Evolutionary conservation across 2,113 vertebrate species (phyloP).

Genomic region (Paedocypris sp.): DNA sequence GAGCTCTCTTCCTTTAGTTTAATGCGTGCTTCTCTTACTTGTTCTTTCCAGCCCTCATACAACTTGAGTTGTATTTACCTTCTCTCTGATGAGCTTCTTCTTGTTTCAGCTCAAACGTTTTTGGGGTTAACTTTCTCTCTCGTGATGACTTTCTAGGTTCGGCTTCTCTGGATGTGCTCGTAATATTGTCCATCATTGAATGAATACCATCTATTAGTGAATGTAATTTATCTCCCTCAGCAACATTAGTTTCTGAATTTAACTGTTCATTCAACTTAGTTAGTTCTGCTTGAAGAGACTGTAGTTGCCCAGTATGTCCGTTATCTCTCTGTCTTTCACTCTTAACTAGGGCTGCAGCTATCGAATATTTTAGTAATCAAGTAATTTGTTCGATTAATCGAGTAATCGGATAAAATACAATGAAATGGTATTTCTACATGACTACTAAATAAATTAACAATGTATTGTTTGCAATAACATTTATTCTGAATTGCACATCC

Average conservation of each 20-base stretch:
- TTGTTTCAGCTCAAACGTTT: constrained; percentile 20
- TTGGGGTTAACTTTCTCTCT: constrained; percentile 14
- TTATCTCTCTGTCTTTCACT: too few species aligned
- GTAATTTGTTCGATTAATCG: too few species aligned
- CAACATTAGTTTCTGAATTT: not conserved
- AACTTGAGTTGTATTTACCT: not conserved
- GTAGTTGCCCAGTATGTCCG: too few species aligned
- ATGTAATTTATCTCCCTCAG: not conserved
- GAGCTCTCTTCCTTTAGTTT: constrained; percentile 23
- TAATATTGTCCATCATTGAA: not conserved
- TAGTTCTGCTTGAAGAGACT: not conserved
- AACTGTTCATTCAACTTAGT: not conserved
- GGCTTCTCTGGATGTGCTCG: not conserved
- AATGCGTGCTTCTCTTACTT: not conserved
- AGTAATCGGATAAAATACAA: too few species aligned
- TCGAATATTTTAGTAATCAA: too few species aligned
- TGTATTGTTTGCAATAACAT: too few species aligned
- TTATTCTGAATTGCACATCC: too few species aligned
- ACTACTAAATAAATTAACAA: too few species aligned
- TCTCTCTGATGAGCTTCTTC: constrained; percentile 12
- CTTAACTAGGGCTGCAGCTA: too few species aligned
- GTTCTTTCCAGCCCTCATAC: constrained; percentile 21
- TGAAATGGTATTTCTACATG: too few species aligned
- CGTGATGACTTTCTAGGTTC: constrained; percentile 7
- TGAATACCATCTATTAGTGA: not conserved